Conservation (phyloP, 2,113 vertebrate genomes). For the Pan paniscus region DNA sequence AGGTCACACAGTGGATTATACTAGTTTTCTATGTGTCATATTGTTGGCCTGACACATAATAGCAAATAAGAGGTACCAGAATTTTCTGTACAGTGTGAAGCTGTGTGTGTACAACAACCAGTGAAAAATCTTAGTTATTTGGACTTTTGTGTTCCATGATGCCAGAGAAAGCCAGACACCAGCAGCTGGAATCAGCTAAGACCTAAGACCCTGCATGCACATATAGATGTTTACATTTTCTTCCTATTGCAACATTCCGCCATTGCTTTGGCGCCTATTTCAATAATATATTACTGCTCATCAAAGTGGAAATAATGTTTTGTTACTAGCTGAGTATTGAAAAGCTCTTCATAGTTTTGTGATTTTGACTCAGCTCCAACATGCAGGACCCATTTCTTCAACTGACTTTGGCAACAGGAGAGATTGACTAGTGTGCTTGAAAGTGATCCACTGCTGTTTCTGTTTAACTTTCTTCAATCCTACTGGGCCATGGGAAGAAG, state of each 20-base stretch:
- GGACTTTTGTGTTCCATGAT: not conserved
- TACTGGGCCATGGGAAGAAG: not conserved
- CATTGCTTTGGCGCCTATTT: not conserved
- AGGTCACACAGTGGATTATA: not conserved
- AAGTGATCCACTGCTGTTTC: not conserved
- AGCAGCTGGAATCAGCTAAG: not conserved
- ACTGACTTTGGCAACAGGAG: not conserved
- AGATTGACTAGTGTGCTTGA: not conserved
- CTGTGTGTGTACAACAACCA: not conserved
- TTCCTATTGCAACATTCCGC: not conserved
- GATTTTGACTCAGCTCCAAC: not conserved
- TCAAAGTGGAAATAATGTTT: not conserved
- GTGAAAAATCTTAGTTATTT: slow-evolving; percentile 6
- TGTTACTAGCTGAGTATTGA: not conserved
- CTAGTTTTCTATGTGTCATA: slow-evolving; percentile 2
- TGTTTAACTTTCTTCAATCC: not conserved
- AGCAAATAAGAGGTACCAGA: slow-evolving; percentile 32
- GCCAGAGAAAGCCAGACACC: not conserved
- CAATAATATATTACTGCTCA: not conserved
- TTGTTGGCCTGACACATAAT: slow-evolving; percentile 17
- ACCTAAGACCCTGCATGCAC: not conserved
- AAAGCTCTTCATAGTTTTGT: slow-evolving; percentile 5
- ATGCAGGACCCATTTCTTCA: not conserved
- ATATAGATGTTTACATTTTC: not conserved
- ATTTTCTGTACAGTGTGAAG: slow-evolving; percentile 35